phyloP scores from a whole-genome alignment of 2,888 invertebrate genomes.

The Parnassius orleans region DNA sequence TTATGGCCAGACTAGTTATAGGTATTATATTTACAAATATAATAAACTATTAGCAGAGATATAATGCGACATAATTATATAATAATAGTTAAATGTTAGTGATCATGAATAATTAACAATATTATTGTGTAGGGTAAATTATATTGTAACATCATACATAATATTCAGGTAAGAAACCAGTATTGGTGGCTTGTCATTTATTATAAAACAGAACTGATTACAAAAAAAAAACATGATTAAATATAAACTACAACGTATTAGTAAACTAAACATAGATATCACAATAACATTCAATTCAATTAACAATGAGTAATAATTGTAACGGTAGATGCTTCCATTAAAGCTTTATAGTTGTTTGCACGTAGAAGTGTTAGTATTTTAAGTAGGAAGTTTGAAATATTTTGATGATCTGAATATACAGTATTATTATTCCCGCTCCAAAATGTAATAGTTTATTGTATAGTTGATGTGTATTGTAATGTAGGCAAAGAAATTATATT shows the following conservation, averaged over 20 bases:
- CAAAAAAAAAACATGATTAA: no score
- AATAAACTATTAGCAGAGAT: neutral
- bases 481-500: no score
- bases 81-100: constrained; percentile 6
- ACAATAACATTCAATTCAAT: constrained; percentile 9
- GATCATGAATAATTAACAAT: constrained; percentile 18
- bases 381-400: constrained; percentile 17
- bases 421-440: constrained; percentile 63
- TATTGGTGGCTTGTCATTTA: no score
- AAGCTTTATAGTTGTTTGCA: constrained; percentile 55
- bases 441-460: constrained; percentile 12
- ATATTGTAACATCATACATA: constrained; percentile 21
- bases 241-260: no score
- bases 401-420: constrained; percentile 54
- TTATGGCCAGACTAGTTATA: no score
- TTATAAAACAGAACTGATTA: no score
- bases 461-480: neutral
- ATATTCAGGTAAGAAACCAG: no score
- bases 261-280: constrained; percentile 7
- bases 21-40: no score
- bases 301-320: constrained; percentile 29
- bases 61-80: neutral
- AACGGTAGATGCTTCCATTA: constrained; percentile 61
- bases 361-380: constrained; percentile 31
- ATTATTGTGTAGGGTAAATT: constrained; percentile 11